Percentiles rank a stretch among this genome's conserved stretches.
These are phyloP conservation scores for Euspilapteryx auroguttella DNA, from an alignment of 2,888 invertebrate genomes.

Conservation along the genomic window DNA sequence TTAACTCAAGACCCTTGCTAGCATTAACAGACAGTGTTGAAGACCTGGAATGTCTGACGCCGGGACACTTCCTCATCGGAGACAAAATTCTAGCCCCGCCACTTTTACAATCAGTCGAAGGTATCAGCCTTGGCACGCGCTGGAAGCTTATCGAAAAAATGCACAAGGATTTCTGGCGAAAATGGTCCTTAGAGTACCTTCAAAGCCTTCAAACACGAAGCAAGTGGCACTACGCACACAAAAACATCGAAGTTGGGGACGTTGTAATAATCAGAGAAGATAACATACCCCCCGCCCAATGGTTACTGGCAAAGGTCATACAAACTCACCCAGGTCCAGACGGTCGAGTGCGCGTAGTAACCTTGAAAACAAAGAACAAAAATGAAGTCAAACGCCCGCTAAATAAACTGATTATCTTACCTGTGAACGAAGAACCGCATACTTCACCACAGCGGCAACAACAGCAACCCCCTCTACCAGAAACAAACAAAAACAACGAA, in stretches of 20 bases:
- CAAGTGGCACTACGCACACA: conserved; percentile 1
- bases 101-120: not conserved
- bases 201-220: conserved; percentile 1
- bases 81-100: not conserved
- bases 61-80: too few species aligned
- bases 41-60: too few species aligned
- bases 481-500: too few species aligned
- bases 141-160: conserved; percentile 5
- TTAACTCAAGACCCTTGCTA: too few species aligned
- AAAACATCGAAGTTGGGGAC: conserved; percentile 2
- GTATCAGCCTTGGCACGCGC: not conserved
- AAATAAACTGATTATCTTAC: conserved; percentile 1
- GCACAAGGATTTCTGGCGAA: conserved; percentile 4
- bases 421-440: too few species aligned
- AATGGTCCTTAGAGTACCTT: conserved; percentile 4
- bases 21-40: too few species aligned
- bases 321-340: conserved; percentile 4
- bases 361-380: conserved; percentile 4
- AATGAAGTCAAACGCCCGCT: conserved; percentile 1
- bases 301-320: conserved; percentile 3
- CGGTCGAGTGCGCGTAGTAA: conserved; percentile 2
- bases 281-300: conserved; percentile 3
- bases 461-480: too few species aligned
- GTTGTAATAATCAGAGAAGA: conserved; percentile 4
- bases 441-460: too few species aligned